Conservation (phyloP, 2,888 invertebrate genomes). For the Electrophaes corylata region DNA sequence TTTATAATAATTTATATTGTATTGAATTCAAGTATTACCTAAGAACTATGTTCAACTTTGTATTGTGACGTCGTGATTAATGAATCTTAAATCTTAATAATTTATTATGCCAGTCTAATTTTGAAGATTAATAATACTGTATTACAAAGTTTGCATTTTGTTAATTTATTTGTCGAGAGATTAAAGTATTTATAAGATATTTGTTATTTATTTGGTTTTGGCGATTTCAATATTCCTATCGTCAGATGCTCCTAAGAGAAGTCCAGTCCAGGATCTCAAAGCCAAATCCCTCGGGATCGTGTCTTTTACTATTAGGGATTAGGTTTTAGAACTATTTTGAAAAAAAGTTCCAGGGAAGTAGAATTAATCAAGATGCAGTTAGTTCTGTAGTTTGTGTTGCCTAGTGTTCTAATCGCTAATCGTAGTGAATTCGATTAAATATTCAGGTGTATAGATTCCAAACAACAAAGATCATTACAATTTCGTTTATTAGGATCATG, state of each 20-base stretch:
- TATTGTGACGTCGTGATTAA: conserved; percentile 64
- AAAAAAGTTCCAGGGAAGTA: too few relatives aligned
- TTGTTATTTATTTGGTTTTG: conserved; percentile 39
- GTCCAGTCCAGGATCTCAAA: too few relatives aligned
- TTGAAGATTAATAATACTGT: conserved; percentile 60
- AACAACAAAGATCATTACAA: conserved; percentile 18
- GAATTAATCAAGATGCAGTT: too few relatives aligned
- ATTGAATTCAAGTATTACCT: conserved; percentile 64
- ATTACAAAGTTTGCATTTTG: conserved; percentile 69
- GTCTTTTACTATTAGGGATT: too few relatives aligned
- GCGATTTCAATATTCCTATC: neutral
- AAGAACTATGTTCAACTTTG: conserved; percentile 55
- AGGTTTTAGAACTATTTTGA: too few relatives aligned
- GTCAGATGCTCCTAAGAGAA: too few relatives aligned
- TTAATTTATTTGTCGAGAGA: conserved; percentile 82
- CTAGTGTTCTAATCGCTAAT: too few relatives aligned
- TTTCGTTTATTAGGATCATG: conserved; percentile 66
- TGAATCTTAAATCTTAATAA: conserved; percentile 57
- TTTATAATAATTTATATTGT: conserved; percentile 56
- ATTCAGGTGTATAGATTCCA: neutral
- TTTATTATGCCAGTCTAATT: conserved; percentile 72
- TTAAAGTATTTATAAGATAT: conserved; percentile 78
- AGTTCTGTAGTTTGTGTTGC: too few relatives aligned
- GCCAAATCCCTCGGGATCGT: too few relatives aligned
- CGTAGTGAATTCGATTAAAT: too few relatives aligned